A percentile compares a stretch with the other conserved stretches of the same genome.
Evolutionary conservation across 2,113 vertebrate species (phyloP).

Genomic region (Paradoxurus hermaphroditus): DNA sequence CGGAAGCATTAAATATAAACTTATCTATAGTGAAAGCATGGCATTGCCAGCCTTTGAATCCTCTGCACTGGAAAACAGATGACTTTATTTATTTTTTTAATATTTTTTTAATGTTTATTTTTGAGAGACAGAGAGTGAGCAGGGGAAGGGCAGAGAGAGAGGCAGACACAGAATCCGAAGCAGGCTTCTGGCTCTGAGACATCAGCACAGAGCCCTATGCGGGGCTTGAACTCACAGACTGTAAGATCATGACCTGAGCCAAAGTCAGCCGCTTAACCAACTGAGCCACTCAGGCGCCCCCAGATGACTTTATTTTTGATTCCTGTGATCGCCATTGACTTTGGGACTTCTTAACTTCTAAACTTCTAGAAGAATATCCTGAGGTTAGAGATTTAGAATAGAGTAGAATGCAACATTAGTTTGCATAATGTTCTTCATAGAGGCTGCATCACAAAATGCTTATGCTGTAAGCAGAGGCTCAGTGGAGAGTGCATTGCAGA

Average conservation of each 20-base stretch:
- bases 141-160: no score
- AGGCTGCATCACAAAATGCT: neutral
- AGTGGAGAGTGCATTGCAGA: neutral
- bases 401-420: constrained; percentile 13
- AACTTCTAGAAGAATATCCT: neutral
- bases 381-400: constrained; percentile 42
- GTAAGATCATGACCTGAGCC: no score
- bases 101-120: no score
- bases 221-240: no score
- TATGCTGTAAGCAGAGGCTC: neutral
- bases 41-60: neutral
- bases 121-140: no score
- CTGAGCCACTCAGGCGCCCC: no score
- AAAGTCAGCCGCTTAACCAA: no score
- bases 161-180: no score
- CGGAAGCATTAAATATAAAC: neutral
- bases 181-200: no score
- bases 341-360: neutral
- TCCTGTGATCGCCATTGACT: constrained; percentile 18
- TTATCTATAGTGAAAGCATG: neutral
- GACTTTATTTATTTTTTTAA: neutral
- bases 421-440: constrained; percentile 14
- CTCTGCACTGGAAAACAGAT: neutral
- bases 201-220: no score
- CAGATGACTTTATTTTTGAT: neutral